A percentile compares a stretch with the other conserved stretches of the same genome.
phyloP scores from a whole-genome alignment of 2,888 invertebrate species.

The Hemithea aestivaria region DNA sequence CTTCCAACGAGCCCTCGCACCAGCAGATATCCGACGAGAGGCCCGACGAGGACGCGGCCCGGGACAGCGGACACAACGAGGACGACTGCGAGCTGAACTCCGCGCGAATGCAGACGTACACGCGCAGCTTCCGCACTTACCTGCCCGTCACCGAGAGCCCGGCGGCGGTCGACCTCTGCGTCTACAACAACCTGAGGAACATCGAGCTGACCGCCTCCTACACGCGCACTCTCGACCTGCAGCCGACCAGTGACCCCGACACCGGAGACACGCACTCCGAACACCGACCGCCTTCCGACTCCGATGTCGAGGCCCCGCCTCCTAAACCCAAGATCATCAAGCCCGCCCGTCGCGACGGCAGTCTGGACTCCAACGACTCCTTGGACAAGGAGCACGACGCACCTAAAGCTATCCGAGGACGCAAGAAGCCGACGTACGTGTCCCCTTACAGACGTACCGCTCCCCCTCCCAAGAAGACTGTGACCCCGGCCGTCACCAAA shows the following conservation, averaged over 20 bases:
- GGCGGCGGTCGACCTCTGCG: constrained; percentile 65
- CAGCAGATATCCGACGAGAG: constrained; percentile 55
- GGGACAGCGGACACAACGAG: constrained; percentile 84
- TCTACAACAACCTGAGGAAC: constrained; percentile 69
- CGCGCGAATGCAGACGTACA: constrained; percentile 79
- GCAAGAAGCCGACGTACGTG: constrained; percentile 84
- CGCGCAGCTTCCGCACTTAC: constrained; percentile 73
- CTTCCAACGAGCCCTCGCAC: constrained; percentile 65
- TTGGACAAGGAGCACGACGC: constrained; percentile 58
- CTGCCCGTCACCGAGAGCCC: constrained; percentile 71
- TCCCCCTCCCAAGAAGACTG: constrained; percentile 55
- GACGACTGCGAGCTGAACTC: constrained; percentile 84
- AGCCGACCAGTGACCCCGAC: constrained; percentile 60
- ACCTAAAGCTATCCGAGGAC: constrained; percentile 81
- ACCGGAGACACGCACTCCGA: constrained; percentile 80
- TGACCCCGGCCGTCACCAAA: constrained; percentile 31
- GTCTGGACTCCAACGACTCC: constrained; percentile 68
- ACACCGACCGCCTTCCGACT: constrained; percentile 72
- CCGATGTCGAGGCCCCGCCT: constrained; percentile 57
- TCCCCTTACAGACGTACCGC: constrained; percentile 75
- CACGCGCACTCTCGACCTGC: constrained; percentile 38
- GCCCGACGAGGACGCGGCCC: constrained; percentile 50
- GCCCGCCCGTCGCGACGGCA: constrained; percentile 65
- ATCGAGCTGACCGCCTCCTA: constrained; percentile 67
- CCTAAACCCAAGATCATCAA: constrained; percentile 81